Conservation (phyloP, 2,888 invertebrate species). For the Tribolium freemani region DNA sequence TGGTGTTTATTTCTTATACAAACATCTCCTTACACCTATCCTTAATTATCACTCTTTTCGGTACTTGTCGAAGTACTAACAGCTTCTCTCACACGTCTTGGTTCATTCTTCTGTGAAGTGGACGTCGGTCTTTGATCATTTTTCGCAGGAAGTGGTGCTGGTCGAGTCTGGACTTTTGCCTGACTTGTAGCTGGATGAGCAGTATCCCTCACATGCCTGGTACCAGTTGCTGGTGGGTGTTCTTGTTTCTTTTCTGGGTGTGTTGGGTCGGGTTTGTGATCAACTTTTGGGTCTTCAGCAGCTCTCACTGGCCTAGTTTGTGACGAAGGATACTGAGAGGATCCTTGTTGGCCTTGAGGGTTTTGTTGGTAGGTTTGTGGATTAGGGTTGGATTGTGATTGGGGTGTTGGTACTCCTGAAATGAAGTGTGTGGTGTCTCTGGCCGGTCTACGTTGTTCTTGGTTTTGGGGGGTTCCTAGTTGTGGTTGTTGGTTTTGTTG, state of each 20-base stretch:
- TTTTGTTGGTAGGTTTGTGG: not conserved
- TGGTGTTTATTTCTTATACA: not conserved
- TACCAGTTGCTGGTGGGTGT: not conserved
- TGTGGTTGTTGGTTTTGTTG: not conserved
- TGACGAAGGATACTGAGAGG: not conserved
- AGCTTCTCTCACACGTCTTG: not conserved
- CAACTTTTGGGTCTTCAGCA: not conserved
- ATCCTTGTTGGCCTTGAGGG: not conserved
- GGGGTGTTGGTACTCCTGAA: constrained; percentile 1
- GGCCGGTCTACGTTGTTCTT: not conserved
- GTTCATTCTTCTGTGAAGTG: not conserved
- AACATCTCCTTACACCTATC: not conserved
- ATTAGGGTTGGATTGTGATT: not conserved
- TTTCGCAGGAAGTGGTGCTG: constrained; percentile 6
- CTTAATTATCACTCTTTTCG: not conserved
- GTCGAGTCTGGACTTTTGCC: not conserved
- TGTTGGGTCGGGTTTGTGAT: not conserved
- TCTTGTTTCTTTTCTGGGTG: no score
- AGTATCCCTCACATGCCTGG: not conserved
- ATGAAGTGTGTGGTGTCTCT: not conserved
- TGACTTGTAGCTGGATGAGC: not conserved
- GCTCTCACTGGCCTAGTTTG: not conserved
- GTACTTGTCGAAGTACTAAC: not conserved
- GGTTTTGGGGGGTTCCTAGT: not conserved
- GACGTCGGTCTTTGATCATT: not conserved